These are phyloP conservation scores for Nothocercus nigrocapillus DNA, from an alignment of 2,113 vertebrate species.

Conservation along the genomic window DNA sequence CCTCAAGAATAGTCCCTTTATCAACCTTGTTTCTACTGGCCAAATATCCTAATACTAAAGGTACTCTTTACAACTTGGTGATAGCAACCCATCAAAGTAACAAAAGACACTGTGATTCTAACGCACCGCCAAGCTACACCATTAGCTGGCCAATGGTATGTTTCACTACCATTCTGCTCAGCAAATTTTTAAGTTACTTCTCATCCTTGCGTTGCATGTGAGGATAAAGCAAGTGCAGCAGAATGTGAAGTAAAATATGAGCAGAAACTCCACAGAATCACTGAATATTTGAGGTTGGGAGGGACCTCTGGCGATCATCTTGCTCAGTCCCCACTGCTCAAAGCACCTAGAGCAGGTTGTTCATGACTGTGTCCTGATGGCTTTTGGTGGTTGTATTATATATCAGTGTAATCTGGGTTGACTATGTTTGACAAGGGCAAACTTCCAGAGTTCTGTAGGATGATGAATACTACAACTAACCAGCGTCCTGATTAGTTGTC, in stretches of 20 bases:
- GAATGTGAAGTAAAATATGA: not conserved
- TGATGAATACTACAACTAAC: not conserved
- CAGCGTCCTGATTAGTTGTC: not conserved
- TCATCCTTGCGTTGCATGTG: not conserved
- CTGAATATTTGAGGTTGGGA: not conserved
- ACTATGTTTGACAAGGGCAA: too few species aligned
- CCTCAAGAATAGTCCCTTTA: accelerated
- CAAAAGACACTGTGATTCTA: not conserved
- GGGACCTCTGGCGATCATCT: not conserved
- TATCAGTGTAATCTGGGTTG: not conserved
- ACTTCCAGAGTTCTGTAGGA: not conserved
- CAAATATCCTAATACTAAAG: not conserved
- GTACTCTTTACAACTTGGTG: not conserved
- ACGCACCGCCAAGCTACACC: not conserved
- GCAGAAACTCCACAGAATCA: too few species aligned
- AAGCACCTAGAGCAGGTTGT: too few species aligned
- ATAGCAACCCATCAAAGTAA: not conserved
- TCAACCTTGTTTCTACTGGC: not conserved
- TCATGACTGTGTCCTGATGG: too few species aligned
- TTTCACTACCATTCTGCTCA: not conserved
- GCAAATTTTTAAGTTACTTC: not conserved
- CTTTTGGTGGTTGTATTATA: not conserved
- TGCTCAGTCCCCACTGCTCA: not conserved
- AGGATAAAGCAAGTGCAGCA: not conserved
- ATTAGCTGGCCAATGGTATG: not conserved